phyloP scores from a whole-genome alignment of 2,888 invertebrate species.

The Machimus atricapillus region DNA sequence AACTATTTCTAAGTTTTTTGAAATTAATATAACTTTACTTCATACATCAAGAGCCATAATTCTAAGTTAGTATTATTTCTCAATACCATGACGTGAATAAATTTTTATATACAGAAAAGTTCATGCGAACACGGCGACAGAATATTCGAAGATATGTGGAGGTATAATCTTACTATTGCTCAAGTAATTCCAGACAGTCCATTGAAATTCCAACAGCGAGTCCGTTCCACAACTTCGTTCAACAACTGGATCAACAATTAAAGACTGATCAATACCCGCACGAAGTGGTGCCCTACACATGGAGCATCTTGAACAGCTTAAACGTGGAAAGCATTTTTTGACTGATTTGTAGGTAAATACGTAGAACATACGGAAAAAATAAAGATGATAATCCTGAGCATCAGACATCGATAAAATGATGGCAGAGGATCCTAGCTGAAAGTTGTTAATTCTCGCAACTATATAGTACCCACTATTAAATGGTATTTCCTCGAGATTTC shows the following conservation, averaged over 20 bases:
- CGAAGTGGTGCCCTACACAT: slow-evolving; percentile 8
- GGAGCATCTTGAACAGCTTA: slow-evolving; percentile 8
- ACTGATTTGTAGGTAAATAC: neutral
- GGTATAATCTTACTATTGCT: neutral
- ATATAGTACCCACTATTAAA: slow-evolving; percentile 27
- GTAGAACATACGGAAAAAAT: slow-evolving; percentile 3
- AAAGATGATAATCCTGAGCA: neutral
- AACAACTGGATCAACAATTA: slow-evolving; percentile 26
- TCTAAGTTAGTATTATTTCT: too few species aligned
- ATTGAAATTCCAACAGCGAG: slow-evolving; percentile 24
- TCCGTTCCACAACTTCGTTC: slow-evolving; percentile 37
- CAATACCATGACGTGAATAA: too few species aligned
- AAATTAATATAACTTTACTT: too few species aligned
- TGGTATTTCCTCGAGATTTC: neutral
- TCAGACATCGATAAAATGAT: slow-evolving; percentile 20
- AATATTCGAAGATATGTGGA: neutral
- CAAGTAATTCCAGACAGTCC: slow-evolving; percentile 41
- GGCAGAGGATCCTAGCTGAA: neutral
- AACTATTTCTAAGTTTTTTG: too few species aligned
- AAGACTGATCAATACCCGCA: slow-evolving; percentile 5
- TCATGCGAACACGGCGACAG: neutral
- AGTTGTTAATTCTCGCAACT: neutral
- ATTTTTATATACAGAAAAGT: too few species aligned
- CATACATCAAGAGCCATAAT: too few species aligned
- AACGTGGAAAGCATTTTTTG: slow-evolving; percentile 32